These are phyloP conservation scores for Drosophila neonasuta DNA, from an alignment of 2,888 invertebrate species.

Conservation along the genomic window DNA sequence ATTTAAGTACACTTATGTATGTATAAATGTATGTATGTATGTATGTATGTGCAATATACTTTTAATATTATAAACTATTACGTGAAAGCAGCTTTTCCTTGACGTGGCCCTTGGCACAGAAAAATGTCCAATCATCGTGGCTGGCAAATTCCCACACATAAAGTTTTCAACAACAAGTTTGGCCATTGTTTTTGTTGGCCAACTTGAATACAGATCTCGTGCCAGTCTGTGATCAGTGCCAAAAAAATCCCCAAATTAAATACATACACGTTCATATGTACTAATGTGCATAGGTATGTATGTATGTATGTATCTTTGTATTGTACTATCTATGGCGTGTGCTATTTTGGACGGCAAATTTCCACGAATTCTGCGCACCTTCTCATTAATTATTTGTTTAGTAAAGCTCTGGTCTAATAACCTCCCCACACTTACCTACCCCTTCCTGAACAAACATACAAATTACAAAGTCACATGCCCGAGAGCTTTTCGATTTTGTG, in stretches of 20 bases:
- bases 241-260: slow-evolving; percentile 33
- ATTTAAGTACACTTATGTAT: not conserved
- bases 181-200: slow-evolving; percentile 28
- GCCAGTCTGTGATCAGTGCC: slow-evolving; percentile 58
- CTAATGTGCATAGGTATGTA: slow-evolving; percentile 1
- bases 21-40: too few relatives aligned
- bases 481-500: slow-evolving; percentile 41
- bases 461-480: slow-evolving; percentile 61
- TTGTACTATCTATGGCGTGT: slow-evolving; percentile 8
- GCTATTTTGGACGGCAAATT: slow-evolving; percentile 48
- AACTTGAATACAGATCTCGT: slow-evolving; percentile 59
- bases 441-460: not conserved
- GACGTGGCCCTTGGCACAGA: slow-evolving; percentile 47
- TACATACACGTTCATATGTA: not conserved
- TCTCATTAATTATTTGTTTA: slow-evolving; percentile 38
- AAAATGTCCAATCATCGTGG: slow-evolving; percentile 50
- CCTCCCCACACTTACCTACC: slow-evolving; percentile 35
- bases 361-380: slow-evolving; percentile 57
- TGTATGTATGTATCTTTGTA: not conserved
- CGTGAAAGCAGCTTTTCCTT: slow-evolving; percentile 33
- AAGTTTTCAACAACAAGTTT: slow-evolving; percentile 33
- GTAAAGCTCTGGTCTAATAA: slow-evolving; percentile 15
- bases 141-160: slow-evolving; percentile 20
- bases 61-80: slow-evolving; percentile 9
- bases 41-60: too few relatives aligned